Percentiles rank a stretch among this genome's conserved stretches.
phyloP scores from a whole-genome alignment of 1,140 invertebrate genomes.

The Pissodes strobi region DNA sequence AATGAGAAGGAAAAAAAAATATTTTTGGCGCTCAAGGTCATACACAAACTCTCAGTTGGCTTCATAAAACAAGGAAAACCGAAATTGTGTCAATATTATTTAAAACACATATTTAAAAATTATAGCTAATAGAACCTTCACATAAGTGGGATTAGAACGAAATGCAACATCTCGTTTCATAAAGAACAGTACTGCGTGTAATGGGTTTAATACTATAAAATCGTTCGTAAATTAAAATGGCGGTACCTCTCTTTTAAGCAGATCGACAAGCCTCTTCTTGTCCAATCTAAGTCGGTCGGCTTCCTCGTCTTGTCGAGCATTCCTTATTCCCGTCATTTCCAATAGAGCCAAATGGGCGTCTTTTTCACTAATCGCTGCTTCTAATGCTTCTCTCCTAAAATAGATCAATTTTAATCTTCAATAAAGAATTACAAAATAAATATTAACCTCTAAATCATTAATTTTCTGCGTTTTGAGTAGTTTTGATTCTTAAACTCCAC shows the following conservation, averaged over 20 bases:
- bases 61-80: too few species aligned
- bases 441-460: too few species aligned
- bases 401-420: too few species aligned
- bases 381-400: slow-evolving; percentile 68
- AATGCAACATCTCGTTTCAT: background rate
- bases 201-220: background rate
- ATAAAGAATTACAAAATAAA: too few species aligned
- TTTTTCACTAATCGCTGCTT: slow-evolving; percentile 82
- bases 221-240: background rate
- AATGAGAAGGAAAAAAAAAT: too few species aligned
- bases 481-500: too few species aligned
- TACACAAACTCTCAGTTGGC: too few species aligned
- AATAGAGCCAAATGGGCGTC: slow-evolving; percentile 82
- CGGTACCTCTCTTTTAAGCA: slow-evolving; percentile 73
- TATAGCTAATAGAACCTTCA: background rate
- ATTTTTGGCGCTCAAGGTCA: too few species aligned
- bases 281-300: slow-evolving; percentile 68
- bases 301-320: slow-evolving; percentile 64
- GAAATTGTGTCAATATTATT: background rate
- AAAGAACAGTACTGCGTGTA: too few species aligned
- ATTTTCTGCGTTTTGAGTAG: too few species aligned
- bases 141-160: background rate
- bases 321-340: slow-evolving; percentile 76
- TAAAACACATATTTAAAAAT: slow-evolving; percentile 4
- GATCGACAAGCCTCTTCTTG: slow-evolving; percentile 65